Evolutionary conservation across 2,888 invertebrate species (phyloP).

Genomic region (Plebejus anna): DNA sequence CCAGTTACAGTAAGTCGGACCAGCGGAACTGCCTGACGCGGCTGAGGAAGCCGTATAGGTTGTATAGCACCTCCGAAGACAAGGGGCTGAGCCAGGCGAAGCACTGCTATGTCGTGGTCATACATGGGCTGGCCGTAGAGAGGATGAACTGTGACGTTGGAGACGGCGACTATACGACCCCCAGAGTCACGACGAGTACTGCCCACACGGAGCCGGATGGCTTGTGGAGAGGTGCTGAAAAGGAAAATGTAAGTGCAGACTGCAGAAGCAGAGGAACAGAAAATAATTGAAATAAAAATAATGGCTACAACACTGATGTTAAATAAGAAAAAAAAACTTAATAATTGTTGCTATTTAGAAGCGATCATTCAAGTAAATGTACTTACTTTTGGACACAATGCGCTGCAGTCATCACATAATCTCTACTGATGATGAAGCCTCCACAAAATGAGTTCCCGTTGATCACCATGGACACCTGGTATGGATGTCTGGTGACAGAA

Average conservation of each 20-base stretch:
- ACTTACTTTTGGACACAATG: slow-evolving; percentile 74
- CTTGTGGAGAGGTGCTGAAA: slow-evolving; percentile 36
- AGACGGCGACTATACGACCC: slow-evolving; percentile 62
- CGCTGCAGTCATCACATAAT: slow-evolving; percentile 68
- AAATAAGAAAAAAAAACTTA: not conserved
- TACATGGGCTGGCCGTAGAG: slow-evolving; percentile 63
- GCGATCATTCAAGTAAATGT: not conserved
- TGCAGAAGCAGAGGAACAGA: not conserved
- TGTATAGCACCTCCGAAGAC: slow-evolving; percentile 54
- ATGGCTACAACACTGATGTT: no score
- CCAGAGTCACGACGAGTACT: slow-evolving; percentile 70
- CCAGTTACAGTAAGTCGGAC: slow-evolving; percentile 70
- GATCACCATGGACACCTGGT: slow-evolving; percentile 65
- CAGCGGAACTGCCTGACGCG: slow-evolving; percentile 59
- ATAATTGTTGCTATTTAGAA: slow-evolving; percentile 10
- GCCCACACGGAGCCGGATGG: slow-evolving; percentile 65
- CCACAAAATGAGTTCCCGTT: slow-evolving; percentile 74
- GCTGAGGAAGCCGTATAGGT: slow-evolving; percentile 58
- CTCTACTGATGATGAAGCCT: slow-evolving; percentile 66
- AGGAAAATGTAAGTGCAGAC: not conserved
- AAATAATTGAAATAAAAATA: not conserved
- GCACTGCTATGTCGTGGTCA: slow-evolving; percentile 70
- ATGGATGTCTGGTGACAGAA: slow-evolving; percentile 64
- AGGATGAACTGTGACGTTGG: slow-evolving; percentile 62
- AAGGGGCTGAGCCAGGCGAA: slow-evolving; percentile 58